A percentile compares a stretch with the other conserved stretches of the same genome.
Evolutionary conservation across 2,888 invertebrate species (phyloP).

Genomic region (Brassicogethes aeneus): DNA sequence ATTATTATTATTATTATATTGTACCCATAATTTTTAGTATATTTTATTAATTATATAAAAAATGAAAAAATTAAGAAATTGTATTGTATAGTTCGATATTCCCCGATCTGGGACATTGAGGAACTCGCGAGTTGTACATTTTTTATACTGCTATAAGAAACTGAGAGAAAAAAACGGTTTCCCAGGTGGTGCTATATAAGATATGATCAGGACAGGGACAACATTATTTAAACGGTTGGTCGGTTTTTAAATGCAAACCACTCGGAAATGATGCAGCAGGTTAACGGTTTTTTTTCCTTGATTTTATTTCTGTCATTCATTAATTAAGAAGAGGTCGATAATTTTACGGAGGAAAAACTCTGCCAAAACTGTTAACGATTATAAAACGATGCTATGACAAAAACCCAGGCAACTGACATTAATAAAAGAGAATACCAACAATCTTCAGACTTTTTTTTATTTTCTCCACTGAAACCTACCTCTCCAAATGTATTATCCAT

Average conservation of each 20-base stretch:
- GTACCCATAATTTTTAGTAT: background rate
- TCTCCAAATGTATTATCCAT: no score
- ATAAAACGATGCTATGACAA: constrained; percentile 13
- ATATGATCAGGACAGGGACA: background rate
- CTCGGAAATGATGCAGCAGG: no score
- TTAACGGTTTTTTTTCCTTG: no score
- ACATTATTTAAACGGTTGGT: background rate
- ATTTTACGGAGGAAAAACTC: constrained; percentile 3
- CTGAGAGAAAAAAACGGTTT: background rate
- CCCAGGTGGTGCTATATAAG: background rate
- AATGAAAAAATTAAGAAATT: no score
- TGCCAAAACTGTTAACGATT: constrained; percentile 13
- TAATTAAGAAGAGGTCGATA: constrained; percentile 3
- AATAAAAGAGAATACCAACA: constrained; percentile 19
- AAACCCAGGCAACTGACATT: constrained; percentile 16
- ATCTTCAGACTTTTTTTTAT: constrained; percentile 11
- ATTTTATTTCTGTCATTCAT: no score
- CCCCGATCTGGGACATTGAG: background rate
- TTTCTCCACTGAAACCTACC: no score
- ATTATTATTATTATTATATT: no score
- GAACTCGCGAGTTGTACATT: background rate
- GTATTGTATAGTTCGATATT: background rate
- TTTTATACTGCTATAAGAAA: constrained; percentile 1
- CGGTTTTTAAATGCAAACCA: background rate
- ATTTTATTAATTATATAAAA: background rate